Percentiles rank a stretch among this genome's conserved stretches.
Evolutionary conservation across 2,888 invertebrate species (phyloP).

Genomic region (Neoscelio sp.): DNA sequence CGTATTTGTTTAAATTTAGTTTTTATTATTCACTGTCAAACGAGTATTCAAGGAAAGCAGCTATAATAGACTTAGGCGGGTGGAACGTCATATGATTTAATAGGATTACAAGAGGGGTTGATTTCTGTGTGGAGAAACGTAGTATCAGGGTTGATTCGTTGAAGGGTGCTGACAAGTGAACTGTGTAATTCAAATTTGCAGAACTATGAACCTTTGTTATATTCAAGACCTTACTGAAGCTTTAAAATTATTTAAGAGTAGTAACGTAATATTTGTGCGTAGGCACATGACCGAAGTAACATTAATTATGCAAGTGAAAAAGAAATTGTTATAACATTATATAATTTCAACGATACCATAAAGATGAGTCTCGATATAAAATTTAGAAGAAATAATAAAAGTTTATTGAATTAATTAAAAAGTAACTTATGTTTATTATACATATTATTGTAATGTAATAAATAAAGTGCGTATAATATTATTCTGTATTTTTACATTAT

Average conservation of each 20-base stretch:
- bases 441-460: too few relatives aligned
- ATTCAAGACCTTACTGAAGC: slow-evolving; percentile 44
- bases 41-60: slow-evolving; percentile 59
- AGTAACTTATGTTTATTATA: too few relatives aligned
- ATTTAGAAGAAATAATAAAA: too few relatives aligned
- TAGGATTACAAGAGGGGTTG: slow-evolving; percentile 65
- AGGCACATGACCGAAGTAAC: background rate
- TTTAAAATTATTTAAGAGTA: slow-evolving; percentile 49
- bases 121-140: slow-evolving; percentile 64
- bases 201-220: slow-evolving; percentile 65
- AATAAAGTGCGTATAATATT: too few relatives aligned
- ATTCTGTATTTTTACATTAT: too few relatives aligned
- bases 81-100: slow-evolving; percentile 63
- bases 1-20: slow-evolving; percentile 49
- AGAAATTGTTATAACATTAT: too few relatives aligned
- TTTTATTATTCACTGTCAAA: slow-evolving; percentile 61
- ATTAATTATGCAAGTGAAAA: too few relatives aligned
- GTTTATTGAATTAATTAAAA: too few relatives aligned
- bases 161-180: slow-evolving; percentile 67
- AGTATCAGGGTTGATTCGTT: slow-evolving; percentile 63
- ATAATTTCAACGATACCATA: too few relatives aligned
- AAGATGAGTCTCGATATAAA: too few relatives aligned
- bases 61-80: slow-evolving; percentile 63
- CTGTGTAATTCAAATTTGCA: slow-evolving; percentile 64
- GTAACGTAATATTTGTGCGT: background rate